These are phyloP conservation scores for Tachuris rubrigastra DNA, from an alignment of 2,113 vertebrate species.

Conservation along the genomic window DNA sequence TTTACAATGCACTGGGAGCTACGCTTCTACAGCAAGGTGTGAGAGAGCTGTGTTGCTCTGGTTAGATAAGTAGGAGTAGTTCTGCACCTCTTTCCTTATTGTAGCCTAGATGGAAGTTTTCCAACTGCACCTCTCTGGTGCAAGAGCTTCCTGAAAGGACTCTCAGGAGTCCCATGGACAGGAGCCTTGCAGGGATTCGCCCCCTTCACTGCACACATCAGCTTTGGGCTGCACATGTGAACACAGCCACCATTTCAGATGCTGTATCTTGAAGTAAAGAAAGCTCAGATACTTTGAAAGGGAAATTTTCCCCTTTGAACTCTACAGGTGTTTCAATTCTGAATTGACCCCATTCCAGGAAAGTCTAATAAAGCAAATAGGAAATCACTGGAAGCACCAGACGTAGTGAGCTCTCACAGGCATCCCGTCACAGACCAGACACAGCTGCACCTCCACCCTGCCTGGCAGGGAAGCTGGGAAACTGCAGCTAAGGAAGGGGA, in stretches of 20 bases:
- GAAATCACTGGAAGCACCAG: background rate
- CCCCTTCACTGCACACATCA: background rate
- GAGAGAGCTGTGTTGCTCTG: background rate
- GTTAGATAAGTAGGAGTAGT: background rate
- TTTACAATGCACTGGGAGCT: background rate
- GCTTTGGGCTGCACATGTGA: background rate
- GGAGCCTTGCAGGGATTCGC: background rate
- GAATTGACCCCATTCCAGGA: background rate
- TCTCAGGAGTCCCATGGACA: background rate
- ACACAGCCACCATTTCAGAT: fast-evolving
- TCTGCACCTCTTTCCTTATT: background rate
- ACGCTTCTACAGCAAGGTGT: background rate
- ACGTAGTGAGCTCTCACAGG: background rate
- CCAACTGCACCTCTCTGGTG: background rate
- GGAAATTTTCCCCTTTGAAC: background rate
- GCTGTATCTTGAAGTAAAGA: background rate
- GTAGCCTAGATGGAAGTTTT: background rate
- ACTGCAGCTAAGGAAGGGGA: background rate
- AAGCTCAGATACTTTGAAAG: background rate
- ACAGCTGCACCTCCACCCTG: background rate
- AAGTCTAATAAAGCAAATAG: background rate
- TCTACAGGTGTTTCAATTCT: background rate
- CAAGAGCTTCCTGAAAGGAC: background rate
- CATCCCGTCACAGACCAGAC: background rate
- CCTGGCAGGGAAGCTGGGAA: background rate